Conservation (phyloP, 2,113 vertebrate species). For the Galeopterus variegatus region DNA sequence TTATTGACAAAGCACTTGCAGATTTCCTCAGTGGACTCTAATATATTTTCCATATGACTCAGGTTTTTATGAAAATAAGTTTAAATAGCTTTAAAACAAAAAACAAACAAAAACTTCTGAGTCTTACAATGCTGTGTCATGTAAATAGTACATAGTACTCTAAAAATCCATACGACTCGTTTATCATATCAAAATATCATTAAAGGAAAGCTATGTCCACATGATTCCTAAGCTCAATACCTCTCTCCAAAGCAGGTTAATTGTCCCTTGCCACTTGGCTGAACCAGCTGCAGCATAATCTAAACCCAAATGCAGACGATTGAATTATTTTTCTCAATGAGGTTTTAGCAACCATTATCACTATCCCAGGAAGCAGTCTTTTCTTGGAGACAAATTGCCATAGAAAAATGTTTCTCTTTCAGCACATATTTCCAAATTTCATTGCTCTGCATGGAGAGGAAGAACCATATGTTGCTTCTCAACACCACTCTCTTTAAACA, state of each 20-base stretch:
- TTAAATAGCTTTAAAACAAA: slow-evolving; percentile 44
- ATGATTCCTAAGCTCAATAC: neutral
- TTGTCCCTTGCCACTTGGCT: slow-evolving; percentile 16
- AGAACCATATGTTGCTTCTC: slow-evolving; percentile 66
- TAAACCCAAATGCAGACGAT: slow-evolving; percentile 40
- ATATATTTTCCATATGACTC: slow-evolving; percentile 50
- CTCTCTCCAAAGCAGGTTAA: slow-evolving; percentile 29
- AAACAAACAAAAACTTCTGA: neutral
- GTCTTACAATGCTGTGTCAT: neutral
- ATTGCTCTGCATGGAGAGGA: neutral
- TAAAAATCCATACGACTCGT: slow-evolving; percentile 23
- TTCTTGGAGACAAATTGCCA: slow-evolving; percentile 58
- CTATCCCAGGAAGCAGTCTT: slow-evolving; percentile 56
- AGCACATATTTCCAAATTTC: slow-evolving; percentile 64
- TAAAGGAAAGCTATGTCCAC: neutral
- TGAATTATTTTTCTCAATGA: slow-evolving; percentile 76
- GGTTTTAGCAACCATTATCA: slow-evolving; percentile 64
- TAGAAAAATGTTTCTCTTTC: slow-evolving; percentile 67
- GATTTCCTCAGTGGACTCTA: slow-evolving; percentile 8
- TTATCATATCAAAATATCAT: slow-evolving; percentile 4
- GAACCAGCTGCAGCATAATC: slow-evolving; percentile 38
- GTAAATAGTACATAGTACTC: neutral
- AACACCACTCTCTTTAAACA: slow-evolving; percentile 62
- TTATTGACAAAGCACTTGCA: slow-evolving; percentile 19
- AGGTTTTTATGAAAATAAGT: slow-evolving; percentile 52